Base-by-base conservation (phyloP, 2,113 vertebrate genomes). In the Burhinus bistriatus region DNA sequence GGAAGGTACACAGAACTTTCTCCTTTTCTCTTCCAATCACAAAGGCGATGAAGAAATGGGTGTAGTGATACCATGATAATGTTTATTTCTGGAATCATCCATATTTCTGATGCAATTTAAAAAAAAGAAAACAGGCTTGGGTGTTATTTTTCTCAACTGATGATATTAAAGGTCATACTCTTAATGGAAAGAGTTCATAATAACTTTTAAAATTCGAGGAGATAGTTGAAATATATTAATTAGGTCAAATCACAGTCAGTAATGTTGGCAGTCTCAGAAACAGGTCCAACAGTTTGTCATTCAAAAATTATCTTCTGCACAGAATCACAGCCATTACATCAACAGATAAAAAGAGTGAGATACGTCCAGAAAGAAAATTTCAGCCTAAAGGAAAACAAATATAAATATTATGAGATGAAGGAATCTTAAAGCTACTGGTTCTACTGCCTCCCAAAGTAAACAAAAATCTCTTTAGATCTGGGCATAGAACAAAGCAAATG, bases 41-140 rank as follows among this genome's bases (percentile, higher is more conserved):
- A 29, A 57, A 3, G 6, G 1, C 86, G 22, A 17, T 66, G 44
- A 89, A 80, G 6, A 20, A 71, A 64, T n/a, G 29, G 5, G 5
- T 66, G 11, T 21, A 42, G 18, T 36, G 20, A 69, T 51, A 54
- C 9, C 5, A 21, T 32, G 11, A n/a, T 13, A 38, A 59, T n/a
- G 9, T 22, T 12, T 76, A 2, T 80, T 83, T 71, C 11, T 47
- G 29, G 32, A 71, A 59, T 51, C 5, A 2, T 58, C 3, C 5
- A 12, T 54, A 83, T 49, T 66, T 83, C 16, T 58, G 21, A 42
- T 29, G n/a, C 7, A 87, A 38, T 58, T 64, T 16, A 15, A 34
- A 29, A 38, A 25, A 6, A 11, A 3, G 3, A 36, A 32, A 17
- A 30, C 1, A 20, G 1, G 0, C 4, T 93, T 72, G 9, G 4